Percentiles rank a stretch among this genome's conserved stretches.
These are phyloP conservation scores for Danio kyathit DNA, from an alignment of 2,797 vertebrate genomes.

Conservation along the genomic window DNA sequence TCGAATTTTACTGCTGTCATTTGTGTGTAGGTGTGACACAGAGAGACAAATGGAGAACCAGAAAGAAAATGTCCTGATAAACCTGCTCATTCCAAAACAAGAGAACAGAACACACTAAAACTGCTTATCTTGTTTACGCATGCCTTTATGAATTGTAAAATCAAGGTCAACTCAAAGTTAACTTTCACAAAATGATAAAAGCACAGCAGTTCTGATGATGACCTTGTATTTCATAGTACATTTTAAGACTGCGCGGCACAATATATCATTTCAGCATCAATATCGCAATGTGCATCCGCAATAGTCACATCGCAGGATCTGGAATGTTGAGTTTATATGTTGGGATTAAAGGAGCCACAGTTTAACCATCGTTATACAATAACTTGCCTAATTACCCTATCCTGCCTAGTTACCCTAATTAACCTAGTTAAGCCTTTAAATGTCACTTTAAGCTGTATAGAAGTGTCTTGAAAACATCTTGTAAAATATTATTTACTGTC, in stretches of 20 bases:
- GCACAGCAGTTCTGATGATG: not conserved
- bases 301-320: too few relatives aligned
- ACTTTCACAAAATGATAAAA: not conserved
- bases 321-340: too few relatives aligned
- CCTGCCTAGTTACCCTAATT: too few relatives aligned
- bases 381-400: too few relatives aligned
- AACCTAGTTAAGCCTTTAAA: too few relatives aligned
- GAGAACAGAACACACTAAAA: not conserved
- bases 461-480: too few relatives aligned
- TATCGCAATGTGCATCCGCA: too few relatives aligned
- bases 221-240: not conserved
- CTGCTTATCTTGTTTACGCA: not conserved
- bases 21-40: slow-evolving; percentile 4
- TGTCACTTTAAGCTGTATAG: too few relatives aligned
- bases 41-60: slow-evolving; percentile 15
- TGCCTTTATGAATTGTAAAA: not conserved
- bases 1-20: slow-evolving; percentile 14
- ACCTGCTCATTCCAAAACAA: not conserved
- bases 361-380: too few relatives aligned
- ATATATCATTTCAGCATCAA: too few relatives aligned
- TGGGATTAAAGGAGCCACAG: too few relatives aligned
- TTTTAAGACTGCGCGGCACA: not conserved
- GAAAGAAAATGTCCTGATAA: not conserved
- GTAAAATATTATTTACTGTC: too few relatives aligned
- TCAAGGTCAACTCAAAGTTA: slow-evolving; percentile 13